These are phyloP conservation scores for Drosophila nr. fundita DNA, from an alignment of 2,888 invertebrate species.

Conservation along the genomic window DNA sequence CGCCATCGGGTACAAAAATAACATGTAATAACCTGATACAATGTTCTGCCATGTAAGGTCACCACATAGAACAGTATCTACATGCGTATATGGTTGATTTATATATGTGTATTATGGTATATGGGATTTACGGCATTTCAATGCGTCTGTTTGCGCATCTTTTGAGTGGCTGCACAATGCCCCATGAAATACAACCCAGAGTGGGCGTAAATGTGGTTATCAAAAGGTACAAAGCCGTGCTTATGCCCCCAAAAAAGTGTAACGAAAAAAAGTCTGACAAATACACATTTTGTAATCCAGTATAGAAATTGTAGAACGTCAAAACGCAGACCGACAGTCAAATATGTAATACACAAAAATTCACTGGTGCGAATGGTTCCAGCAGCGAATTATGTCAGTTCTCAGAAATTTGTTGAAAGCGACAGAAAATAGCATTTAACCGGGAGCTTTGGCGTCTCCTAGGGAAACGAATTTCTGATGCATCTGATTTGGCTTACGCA, in stretches of 20 bases:
- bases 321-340: slow-evolving; percentile 59
- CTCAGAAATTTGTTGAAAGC: slow-evolving; percentile 8
- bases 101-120: slow-evolving; percentile 8
- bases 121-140: slow-evolving; percentile 52
- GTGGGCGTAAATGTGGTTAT: slow-evolving; percentile 61
- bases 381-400: slow-evolving; percentile 13
- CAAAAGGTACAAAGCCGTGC: slow-evolving; percentile 54
- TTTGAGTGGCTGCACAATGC: slow-evolving; percentile 40
- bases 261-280: slow-evolving; percentile 41
- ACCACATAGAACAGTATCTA: slow-evolving; percentile 12
- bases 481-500: slow-evolving; percentile 43
- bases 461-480: slow-evolving; percentile 26
- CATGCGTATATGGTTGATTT: slow-evolving; percentile 17
- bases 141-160: slow-evolving; percentile 53
- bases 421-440: slow-evolving; percentile 22
- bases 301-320: slow-evolving; percentile 15
- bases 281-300: slow-evolving; percentile 42
- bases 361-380: slow-evolving; percentile 18
- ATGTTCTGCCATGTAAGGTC: slow-evolving; percentile 30
- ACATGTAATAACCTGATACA: slow-evolving; percentile 56
- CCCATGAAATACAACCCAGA: slow-evolving; percentile 22
- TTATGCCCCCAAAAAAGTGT: slow-evolving; percentile 24
- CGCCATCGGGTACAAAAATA: slow-evolving; percentile 46
- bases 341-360: slow-evolving; percentile 59
- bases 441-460: slow-evolving; percentile 15